Evolutionary conservation across 2,888 invertebrate genomes (phyloP), one percentile per base, ranked within the genome.

Genomic region (Eupithecia tripunctaria): DNA sequence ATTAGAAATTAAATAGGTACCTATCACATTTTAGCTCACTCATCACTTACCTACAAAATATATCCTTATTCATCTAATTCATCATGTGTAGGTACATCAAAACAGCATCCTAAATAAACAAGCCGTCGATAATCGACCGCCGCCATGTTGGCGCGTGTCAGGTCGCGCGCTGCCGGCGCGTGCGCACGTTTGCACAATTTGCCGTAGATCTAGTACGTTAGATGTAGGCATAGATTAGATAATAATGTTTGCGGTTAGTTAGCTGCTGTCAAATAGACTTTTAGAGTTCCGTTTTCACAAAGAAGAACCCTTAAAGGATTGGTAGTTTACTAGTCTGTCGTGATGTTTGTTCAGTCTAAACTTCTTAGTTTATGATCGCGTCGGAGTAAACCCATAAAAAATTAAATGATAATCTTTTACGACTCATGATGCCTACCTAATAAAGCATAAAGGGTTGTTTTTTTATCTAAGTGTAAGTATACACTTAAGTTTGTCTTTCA

Each of bases 141-240:
- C 51, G 70, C 60, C 71, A 67, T 71, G 51, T 68, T 70, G 71
- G 56, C 62, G 72, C 75, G 78, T 74, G 76, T 75, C 75, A 70
- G 75, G 74, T 77, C 72, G 76, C 66, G 41, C 69, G 56, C 68
- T 69, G 70, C 70, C 66, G 63, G 69, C 76, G 74, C 77, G 74
- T 70, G 76, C 77, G 70, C 70, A 70, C 56, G 65, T 65, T 70
- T 65, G 65, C 70, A 56, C 70, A 70, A 70, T 65, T 56, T 65
- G 21, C 29, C n/a, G 60, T 56, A 56, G 56, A 56, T 56, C 56
- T 56, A 25, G 56, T 56, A 60, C 29, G 12, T 60, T 60, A 18
- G 60, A 60, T 60, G 25, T 29, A 60, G 60, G 29, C 60, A 29
- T 29, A 29, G 27, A 29, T 60, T 56, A 56, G 56, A 56, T 56